phyloP scores from a whole-genome alignment of 2,113 vertebrate species.

The Hepsetus odoe region DNA sequence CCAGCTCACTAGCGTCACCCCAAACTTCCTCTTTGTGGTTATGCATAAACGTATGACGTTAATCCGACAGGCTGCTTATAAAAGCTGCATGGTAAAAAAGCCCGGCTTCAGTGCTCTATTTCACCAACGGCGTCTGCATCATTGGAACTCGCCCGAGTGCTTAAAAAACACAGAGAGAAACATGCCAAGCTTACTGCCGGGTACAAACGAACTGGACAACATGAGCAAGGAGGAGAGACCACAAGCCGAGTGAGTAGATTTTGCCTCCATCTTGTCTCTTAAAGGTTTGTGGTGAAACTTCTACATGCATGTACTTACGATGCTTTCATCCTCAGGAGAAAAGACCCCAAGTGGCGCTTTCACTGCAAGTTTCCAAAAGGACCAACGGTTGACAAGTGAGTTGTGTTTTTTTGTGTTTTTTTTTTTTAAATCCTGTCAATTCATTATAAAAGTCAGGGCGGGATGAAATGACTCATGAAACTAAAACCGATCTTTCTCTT shows the following conservation, averaged over 20 bases:
- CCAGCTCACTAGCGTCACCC: conserved; percentile 62
- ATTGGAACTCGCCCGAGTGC: conserved; percentile 30
- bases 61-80: conserved; percentile 55
- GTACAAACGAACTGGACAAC: conserved; percentile 67
- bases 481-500: not conserved
- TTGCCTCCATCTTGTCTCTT: not conserved
- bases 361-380: conserved; percentile 15
- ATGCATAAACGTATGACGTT: conserved; percentile 57
- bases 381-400: conserved; percentile 45
- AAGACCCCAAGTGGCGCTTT: conserved; percentile 52
- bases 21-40: conserved; percentile 78
- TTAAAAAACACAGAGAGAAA: conserved; percentile 49
- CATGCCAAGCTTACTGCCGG: conserved; percentile 73
- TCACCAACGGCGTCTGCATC: not conserved
- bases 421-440: not conserved
- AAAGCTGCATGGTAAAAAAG: conserved; percentile 61
- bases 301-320: not conserved
- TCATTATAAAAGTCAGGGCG: no score
- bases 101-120: conserved; percentile 16
- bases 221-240: conserved; percentile 70
- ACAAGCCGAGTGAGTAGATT: conserved; percentile 62
- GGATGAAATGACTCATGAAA: not conserved
- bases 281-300: not conserved
- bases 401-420: not conserved
- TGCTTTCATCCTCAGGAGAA: conserved; percentile 50